phyloP scores from a whole-genome alignment of 2,888 invertebrate genomes.

The Brachyopa scutellaris region DNA sequence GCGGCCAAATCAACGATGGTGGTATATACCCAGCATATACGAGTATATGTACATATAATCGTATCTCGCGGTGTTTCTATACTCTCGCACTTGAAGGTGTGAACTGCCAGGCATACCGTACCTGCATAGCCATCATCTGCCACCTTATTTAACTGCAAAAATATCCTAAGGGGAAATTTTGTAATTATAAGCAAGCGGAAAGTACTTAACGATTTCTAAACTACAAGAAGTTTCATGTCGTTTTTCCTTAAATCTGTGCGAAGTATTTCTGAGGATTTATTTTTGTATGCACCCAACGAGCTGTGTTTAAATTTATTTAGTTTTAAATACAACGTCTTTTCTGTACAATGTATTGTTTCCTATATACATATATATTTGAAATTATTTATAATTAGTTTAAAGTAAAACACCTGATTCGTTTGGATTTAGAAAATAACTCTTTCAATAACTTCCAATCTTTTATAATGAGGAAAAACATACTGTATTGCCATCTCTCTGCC shows the following conservation, averaged over 20 bases:
- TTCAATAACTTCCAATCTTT: too few relatives aligned
- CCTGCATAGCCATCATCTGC: conserved; percentile 45
- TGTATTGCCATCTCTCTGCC: too few relatives aligned
- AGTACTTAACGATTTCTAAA: conserved; percentile 48
- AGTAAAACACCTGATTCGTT: too few relatives aligned
- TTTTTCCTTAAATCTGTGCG: conserved; percentile 16
- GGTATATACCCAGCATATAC: background rate
- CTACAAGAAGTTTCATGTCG: conserved; percentile 8
- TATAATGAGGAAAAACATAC: too few relatives aligned
- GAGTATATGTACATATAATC: conserved; percentile 34
- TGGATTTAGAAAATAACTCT: too few relatives aligned
- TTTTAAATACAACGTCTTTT: too few relatives aligned
- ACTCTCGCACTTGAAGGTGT: conserved; percentile 60
- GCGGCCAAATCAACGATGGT: background rate
- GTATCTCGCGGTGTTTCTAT: conserved; percentile 49
- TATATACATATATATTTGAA: too few relatives aligned
- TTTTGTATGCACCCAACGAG: background rate
- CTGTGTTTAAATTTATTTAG: too few relatives aligned
- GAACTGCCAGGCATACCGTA: conserved; percentile 51
- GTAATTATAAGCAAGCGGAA: conserved; percentile 56
- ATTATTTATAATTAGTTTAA: too few relatives aligned
- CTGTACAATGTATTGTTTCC: too few relatives aligned
- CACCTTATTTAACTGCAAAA: conserved; percentile 52
- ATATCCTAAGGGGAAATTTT: conserved; percentile 59
- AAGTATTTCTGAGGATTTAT: background rate